A percentile compares a stretch with the other conserved stretches of the same genome.
These are phyloP conservation scores for Notothenia coriiceps DNA, from an alignment of 2,113 vertebrate genomes.

Conservation along the genomic window DNA sequence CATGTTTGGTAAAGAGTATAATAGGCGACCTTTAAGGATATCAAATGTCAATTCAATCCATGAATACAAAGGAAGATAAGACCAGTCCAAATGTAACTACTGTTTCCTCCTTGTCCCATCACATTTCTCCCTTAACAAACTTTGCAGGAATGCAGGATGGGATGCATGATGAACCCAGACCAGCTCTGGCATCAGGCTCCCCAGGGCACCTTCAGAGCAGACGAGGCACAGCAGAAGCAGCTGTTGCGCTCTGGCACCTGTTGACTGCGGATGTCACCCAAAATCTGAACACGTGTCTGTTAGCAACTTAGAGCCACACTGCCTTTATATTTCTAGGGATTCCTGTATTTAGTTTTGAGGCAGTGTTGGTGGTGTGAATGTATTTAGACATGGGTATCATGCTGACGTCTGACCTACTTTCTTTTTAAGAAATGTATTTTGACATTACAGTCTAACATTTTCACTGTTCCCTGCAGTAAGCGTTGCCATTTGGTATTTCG, in stretches of 20 bases:
- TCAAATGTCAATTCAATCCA: background rate
- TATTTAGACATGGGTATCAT: conserved; percentile 30
- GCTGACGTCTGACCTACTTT: conserved; percentile 49
- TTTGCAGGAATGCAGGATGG: conserved; percentile 29
- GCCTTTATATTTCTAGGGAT: conserved; percentile 11
- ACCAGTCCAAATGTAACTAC: background rate
- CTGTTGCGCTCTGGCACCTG: conserved; percentile 57
- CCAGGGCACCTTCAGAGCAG: conserved; percentile 46
- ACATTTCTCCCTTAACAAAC: conserved; percentile 44
- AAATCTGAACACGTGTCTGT: conserved; percentile 33
- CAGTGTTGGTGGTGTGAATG: conserved; percentile 34
- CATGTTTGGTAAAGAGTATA: too few relatives aligned
- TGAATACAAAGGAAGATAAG: conserved; percentile 15
- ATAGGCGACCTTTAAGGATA: background rate
- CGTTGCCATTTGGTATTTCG: conserved; percentile 41
- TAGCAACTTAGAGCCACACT: conserved; percentile 15
- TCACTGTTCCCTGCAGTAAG: conserved; percentile 39
- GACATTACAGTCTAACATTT: conserved; percentile 58
- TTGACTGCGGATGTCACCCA: conserved; percentile 40
- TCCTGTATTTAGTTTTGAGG: conserved; percentile 25
- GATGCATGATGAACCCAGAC: conserved; percentile 46
- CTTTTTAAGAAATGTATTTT: conserved; percentile 41
- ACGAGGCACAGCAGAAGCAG: conserved; percentile 45
- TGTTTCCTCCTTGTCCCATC: conserved; percentile 8
- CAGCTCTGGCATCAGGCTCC: conserved; percentile 42